phyloP scores from a whole-genome alignment of 2,113 vertebrate genomes.

The Atlantisia rogersi region DNA sequence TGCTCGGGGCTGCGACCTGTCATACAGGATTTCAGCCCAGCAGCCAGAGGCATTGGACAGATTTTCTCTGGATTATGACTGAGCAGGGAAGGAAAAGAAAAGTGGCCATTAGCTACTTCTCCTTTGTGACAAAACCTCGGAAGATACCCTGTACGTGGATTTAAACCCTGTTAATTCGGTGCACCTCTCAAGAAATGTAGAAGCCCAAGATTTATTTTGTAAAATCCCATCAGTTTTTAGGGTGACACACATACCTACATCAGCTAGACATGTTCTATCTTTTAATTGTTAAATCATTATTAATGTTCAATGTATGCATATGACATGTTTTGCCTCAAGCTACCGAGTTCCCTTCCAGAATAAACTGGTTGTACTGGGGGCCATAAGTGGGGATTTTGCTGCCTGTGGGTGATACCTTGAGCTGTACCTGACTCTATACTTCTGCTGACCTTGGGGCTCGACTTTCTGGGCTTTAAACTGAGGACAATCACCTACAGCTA shows the following conservation, averaged over 20 bases:
- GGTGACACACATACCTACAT: not conserved
- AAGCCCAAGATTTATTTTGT: not conserved
- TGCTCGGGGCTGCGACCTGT: not conserved
- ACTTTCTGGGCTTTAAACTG: not conserved
- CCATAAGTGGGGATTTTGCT: accelerated
- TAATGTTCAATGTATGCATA: not conserved
- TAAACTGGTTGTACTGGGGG: not conserved
- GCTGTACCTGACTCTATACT: not conserved
- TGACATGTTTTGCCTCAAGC: not conserved
- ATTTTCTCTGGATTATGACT: not conserved
- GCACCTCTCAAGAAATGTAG: not conserved
- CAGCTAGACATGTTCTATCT: not conserved
- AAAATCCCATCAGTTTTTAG: not conserved
- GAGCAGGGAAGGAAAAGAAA: not conserved
- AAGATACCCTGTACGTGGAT: not conserved
- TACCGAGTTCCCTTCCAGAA: not conserved
- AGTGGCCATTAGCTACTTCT: not conserved
- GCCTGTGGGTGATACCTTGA: accelerated
- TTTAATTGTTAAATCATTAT: not conserved
- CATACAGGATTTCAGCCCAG: constrained; percentile 31
- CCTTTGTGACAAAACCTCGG: not conserved
- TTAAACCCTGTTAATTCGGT: not conserved
- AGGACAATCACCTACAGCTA: not conserved
- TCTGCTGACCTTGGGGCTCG: not conserved
- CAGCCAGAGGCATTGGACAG: constrained; percentile 5